Percentiles rank a stretch among this genome's conserved stretches.
These are phyloP conservation scores for Butorides virescens DNA, from an alignment of 2,113 vertebrate genomes.

Conservation along the genomic window DNA sequence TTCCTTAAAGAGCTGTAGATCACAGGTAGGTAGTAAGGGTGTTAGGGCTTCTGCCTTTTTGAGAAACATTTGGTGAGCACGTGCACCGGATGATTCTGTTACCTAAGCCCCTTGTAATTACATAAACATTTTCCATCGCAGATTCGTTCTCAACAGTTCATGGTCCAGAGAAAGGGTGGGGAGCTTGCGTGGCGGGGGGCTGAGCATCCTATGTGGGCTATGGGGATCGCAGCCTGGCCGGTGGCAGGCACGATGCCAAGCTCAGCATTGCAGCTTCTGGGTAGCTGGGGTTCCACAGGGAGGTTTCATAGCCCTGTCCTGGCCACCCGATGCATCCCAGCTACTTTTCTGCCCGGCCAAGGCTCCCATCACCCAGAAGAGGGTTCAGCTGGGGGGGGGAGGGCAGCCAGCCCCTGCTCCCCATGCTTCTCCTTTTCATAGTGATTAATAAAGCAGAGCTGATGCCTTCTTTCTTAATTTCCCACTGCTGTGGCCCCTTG, in stretches of 20 bases:
- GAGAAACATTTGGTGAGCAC: background rate
- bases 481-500: background rate
- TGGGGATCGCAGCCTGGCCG: background rate
- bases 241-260: fast-evolving
- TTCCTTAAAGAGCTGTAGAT: conserved; percentile 12
- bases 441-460: background rate
- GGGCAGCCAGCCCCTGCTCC: background rate
- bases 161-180: fast-evolving
- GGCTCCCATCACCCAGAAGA: background rate
- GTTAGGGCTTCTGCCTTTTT: background rate
- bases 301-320: background rate
- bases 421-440: background rate
- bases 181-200: background rate
- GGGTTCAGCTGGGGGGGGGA: background rate
- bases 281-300: background rate
- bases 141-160: fast-evolving
- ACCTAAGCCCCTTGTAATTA: background rate
- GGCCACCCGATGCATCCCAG: background rate
- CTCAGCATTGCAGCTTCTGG: background rate
- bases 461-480: background rate
- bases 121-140: background rate
- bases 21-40: background rate
- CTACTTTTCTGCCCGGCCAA: background rate
- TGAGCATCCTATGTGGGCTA: background rate
- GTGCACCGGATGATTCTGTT: background rate